Base-by-base conservation (phyloP, 64 coral and sea anemone species). In the Hydrozoanthus tunicans region DNA sequence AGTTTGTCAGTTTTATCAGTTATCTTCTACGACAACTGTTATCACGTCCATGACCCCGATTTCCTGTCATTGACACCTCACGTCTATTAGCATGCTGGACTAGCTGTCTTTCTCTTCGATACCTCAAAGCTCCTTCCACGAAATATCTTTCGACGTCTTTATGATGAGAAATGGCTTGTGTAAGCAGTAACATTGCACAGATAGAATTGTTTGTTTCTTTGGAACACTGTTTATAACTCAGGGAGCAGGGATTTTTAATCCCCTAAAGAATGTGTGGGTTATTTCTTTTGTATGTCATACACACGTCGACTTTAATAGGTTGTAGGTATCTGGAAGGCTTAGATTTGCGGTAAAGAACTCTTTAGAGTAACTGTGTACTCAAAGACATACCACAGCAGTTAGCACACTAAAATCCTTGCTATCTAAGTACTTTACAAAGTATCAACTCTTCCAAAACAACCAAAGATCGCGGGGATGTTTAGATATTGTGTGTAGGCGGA, bases 41-140 rank as follows among this genome's bases (percentile, higher is more conserved):
- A 80, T 80, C 78, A 60, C 78, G 20, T 51, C 59, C 9, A 56
- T 72, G 32, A 72, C 20, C 4, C 78, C 78, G n/a, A 56, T 80
- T 80, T 80, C 78, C 78, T 59, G 54, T 51, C 51, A 61, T 26
- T 80, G 78, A 80, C 78, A 59, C 56, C 20, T 60, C 56, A 14
- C 55, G 14, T 80, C 56, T 58, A 2, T 56, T 25, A 23, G 58
- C 10, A 8, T 58, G 20, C 27, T 13, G 15, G 13, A 10, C 5
- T 17, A 14, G 17, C 9, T n/a, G 1, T 23, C 65, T 69, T 71
- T 71, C 1, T 1, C 23, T 24, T 71, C 68, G 26, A 71, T 27
- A 71, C 32, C 32, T 68, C n/a, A 71, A 11, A 71, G 23, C 15
- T 23, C 23, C 68, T 71, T 17, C 17, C 17, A 5, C 26, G 17